Conservation (phyloP, 2,797 vertebrate species). For the Ctenosaura bakeri region DNA sequence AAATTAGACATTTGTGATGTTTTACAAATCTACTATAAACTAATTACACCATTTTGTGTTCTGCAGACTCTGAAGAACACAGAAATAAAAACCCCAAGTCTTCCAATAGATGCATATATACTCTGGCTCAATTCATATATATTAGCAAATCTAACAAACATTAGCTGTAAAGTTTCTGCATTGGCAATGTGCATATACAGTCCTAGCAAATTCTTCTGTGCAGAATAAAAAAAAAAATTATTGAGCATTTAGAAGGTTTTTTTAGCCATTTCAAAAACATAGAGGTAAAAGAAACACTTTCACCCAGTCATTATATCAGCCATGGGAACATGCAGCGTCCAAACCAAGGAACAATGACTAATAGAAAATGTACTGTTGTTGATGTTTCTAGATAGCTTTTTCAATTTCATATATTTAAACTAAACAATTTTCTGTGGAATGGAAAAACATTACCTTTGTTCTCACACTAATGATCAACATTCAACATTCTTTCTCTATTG, state of each 20-base stretch:
- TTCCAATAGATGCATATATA: slow-evolving; percentile 31
- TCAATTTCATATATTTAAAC: slow-evolving; percentile 46
- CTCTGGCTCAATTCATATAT: slow-evolving; percentile 54
- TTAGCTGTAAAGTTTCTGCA: slow-evolving; percentile 51
- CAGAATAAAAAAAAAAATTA: slow-evolving; percentile 47
- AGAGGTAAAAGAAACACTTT: slow-evolving; percentile 56
- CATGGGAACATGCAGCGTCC: slow-evolving; percentile 49
- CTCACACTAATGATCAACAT: slow-evolving; percentile 29
- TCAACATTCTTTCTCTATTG: slow-evolving; percentile 30
- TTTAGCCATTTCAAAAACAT: slow-evolving; percentile 56
- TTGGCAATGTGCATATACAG: slow-evolving; percentile 48
- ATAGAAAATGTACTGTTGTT: background rate
- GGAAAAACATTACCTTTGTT: slow-evolving; percentile 31
- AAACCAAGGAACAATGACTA: slow-evolving; percentile 63
- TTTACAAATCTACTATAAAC: slow-evolving; percentile 59
- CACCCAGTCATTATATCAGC: slow-evolving; percentile 47
- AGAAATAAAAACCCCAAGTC: slow-evolving; percentile 53
- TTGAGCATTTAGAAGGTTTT: slow-evolving; percentile 43
- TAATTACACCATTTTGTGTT: slow-evolving; percentile 64
- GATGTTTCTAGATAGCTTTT: slow-evolving; percentile 38
- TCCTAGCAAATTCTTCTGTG: slow-evolving; percentile 31
- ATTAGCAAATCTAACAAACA: slow-evolving; percentile 49
- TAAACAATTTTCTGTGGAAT: background rate
- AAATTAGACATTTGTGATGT: slow-evolving; percentile 63
- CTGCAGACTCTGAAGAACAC: slow-evolving; percentile 69